phyloP scores from a whole-genome alignment of 2,797 vertebrate species.

The Anguilla megastoma region DNA sequence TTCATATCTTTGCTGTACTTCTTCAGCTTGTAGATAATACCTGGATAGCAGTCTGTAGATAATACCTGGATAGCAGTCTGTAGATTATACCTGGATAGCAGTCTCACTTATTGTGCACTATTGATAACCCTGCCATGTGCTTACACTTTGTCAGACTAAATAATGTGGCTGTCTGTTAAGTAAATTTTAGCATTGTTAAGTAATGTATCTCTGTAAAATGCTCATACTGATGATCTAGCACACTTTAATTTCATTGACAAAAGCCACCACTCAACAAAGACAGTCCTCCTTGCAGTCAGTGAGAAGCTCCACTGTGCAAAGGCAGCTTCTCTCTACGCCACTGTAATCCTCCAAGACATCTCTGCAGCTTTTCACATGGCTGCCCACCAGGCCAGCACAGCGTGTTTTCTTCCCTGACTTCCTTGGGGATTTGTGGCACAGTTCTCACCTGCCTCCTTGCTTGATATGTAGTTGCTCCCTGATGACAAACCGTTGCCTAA shows the following conservation, averaged over 20 bases:
- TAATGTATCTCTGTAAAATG: neutral
- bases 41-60: slow-evolving; percentile 9
- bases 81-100: slow-evolving; percentile 9
- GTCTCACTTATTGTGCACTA: neutral
- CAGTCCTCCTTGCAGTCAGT: neutral
- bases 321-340: no score
- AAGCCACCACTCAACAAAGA: neutral
- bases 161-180: neutral
- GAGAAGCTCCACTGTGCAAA: no score
- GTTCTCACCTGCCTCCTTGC: no score
- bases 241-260: neutral
- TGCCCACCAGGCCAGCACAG: no score
- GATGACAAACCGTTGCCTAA: no score
- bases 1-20: neutral
- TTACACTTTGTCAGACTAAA: neutral
- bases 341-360: no score
- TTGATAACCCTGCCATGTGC: neutral
- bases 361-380: no score
- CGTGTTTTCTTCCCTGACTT: no score
- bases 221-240: neutral
- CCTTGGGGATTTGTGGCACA: no score
- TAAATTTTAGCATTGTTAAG: neutral
- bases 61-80: slow-evolving; percentile 1
- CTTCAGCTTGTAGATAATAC: neutral
- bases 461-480: no score